phyloP scores from a whole-genome alignment of 2,888 invertebrate genomes.

The Drosophila vallismaia region DNA sequence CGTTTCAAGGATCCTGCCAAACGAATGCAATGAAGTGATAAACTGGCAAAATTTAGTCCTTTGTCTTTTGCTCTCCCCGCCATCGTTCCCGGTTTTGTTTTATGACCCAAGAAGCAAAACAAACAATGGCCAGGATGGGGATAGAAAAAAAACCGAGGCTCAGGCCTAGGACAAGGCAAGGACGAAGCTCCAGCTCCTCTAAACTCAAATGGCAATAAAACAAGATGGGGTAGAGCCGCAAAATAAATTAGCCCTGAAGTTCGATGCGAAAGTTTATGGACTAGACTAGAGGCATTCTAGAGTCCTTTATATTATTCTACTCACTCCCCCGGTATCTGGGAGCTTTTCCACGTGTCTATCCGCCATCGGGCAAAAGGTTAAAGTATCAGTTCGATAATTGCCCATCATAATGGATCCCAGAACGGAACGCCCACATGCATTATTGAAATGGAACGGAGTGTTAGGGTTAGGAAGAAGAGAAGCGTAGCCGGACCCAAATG shows the following conservation, averaged over 20 bases:
- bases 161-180: background rate
- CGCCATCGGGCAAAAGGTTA: conserved; percentile 33
- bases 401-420: conserved; percentile 56
- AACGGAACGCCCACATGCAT: conserved; percentile 44
- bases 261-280: conserved; percentile 55
- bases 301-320: background rate
- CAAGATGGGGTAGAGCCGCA: conserved; percentile 48
- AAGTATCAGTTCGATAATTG: conserved; percentile 57
- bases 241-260: conserved; percentile 73
- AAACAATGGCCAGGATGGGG: conserved; percentile 12
- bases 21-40: conserved; percentile 64
- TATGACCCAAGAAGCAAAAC: conserved; percentile 23
- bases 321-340: background rate
- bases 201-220: conserved; percentile 68
- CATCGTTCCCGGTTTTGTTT: conserved; percentile 20
- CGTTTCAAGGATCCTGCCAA: background rate
- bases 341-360: background rate
- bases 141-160: background rate
- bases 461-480: too few species aligned
- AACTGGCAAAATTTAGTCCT: conserved; percentile 67
- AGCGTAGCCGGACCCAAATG: too few species aligned
- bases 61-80: conserved; percentile 24
- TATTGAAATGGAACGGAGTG: conserved; percentile 47
- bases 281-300: conserved; percentile 1
- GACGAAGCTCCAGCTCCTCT: conserved; percentile 35